Evolutionary conservation across 2,888 invertebrate genomes (phyloP), one percentile per base, ranked within the genome.

Genomic region (Stenotaenia linearis): DNA sequence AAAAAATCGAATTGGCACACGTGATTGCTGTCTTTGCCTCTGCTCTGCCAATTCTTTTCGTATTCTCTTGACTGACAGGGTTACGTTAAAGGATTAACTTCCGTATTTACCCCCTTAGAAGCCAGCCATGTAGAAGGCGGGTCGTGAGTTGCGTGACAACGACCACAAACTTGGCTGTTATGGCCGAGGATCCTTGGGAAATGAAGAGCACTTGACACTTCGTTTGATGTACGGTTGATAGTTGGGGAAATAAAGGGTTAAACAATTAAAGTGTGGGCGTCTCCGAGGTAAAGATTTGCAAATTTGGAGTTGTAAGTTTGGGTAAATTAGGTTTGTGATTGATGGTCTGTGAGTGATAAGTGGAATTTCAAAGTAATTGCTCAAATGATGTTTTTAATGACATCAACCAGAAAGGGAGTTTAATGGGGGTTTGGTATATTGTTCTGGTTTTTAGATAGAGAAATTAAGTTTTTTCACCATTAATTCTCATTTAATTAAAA

Each of bases 71-170:
- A 69, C 12, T 69, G 69, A 23, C 69, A 69, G 69, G 25, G 10
- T 10, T 28, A 69, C 25, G 69, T 28, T 28, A 69, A 69, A 25
- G 69, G 69, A 69, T 69, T 69, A 69, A 69, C 28, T 69, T 69
- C 12, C 69, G 25, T 12, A 28, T 69, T 69, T 69, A 69, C 15
- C 69, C 28, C 69, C 25, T 69, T 23, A 28, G 28, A 69, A n/a
- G 25, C 25, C 23, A 69, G 28, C 23, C 69, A 28, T n/a, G 69
- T 28, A 69, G 28, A 28, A 69, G 69, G 69, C n/a, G 25, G 69
- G 69, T 69, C 23, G 69, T 69, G 25, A 69, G 28, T 69, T 69
- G 69, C 69, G 69, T 69, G 69, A 69, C 69, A 69, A 69, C 69
- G 69, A 69, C 69, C 69, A 28, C 28, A 69, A 69, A 69, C 69